Evolutionary conservation across 2,113 vertebrate genomes (phyloP).

Genomic region (Lutjanus erythropterus): DNA sequence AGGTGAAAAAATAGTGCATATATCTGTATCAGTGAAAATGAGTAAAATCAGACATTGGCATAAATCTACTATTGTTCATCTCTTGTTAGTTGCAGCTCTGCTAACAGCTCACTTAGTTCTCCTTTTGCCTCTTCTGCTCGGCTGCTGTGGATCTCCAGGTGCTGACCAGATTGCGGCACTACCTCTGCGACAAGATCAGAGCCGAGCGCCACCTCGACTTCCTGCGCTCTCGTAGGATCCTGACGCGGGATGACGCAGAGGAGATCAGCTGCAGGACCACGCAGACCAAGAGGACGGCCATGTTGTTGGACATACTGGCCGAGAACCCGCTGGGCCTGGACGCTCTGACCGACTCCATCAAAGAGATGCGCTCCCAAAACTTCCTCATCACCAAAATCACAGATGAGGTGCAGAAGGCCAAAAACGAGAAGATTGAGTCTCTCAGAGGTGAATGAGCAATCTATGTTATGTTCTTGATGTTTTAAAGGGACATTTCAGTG

Average conservation of each 20-base stretch:
- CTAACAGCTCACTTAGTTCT: neutral
- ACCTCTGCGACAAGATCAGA: conserved; percentile 94
- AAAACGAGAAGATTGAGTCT: conserved; percentile 92
- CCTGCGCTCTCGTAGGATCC: conserved; percentile 93
- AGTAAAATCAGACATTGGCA: too few relatives aligned
- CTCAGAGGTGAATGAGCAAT: conserved; percentile 85
- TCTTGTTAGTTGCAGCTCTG: too few relatives aligned
- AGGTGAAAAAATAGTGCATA: too few relatives aligned
- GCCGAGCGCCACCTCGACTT: conserved; percentile 97
- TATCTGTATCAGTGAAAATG: too few relatives aligned
- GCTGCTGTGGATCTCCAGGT: conserved; percentile 69
- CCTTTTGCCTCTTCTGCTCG: neutral
- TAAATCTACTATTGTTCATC: too few relatives aligned
- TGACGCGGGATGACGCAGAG: conserved; percentile 95
- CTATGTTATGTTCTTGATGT: neutral
- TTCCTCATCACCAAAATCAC: conserved; percentile 96
- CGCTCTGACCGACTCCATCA: conserved; percentile 92
- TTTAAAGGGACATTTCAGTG: too few relatives aligned
- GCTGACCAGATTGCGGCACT: conserved; percentile 88
- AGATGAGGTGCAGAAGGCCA: conserved; percentile 93
- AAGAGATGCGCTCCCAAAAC: conserved; percentile 90
- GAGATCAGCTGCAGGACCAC: conserved; percentile 94
- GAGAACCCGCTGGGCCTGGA: conserved; percentile 96
- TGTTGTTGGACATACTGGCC: conserved; percentile 92
- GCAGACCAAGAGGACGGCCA: conserved; percentile 90